A percentile compares a stretch with the other conserved stretches of the same genome.
Conservation (phyloP, 2,797 vertebrate species). For the Halcyon badia region DNA sequence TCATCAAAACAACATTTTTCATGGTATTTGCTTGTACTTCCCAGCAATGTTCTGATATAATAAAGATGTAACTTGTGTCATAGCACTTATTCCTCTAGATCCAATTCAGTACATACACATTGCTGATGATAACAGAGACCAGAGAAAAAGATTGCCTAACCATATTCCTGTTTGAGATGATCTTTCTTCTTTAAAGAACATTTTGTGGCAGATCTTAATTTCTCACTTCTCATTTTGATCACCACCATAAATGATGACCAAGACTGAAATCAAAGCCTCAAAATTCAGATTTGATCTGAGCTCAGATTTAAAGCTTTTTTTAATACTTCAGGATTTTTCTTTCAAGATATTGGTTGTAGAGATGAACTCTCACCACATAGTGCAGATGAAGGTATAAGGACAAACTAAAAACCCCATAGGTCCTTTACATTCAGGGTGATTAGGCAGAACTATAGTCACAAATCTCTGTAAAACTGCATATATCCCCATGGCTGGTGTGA, state of each 20-base stretch:
- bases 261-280: neutral
- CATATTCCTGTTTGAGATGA: neutral
- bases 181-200: neutral
- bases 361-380: neutral
- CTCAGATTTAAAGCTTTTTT: neutral
- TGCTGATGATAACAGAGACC: neutral
- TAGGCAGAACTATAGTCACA: neutral
- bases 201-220: neutral
- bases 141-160: neutral
- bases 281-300: neutral
- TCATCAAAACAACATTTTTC: constrained; percentile 26
- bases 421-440: neutral
- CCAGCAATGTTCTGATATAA: neutral
- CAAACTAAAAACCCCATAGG: neutral
- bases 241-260: neutral
- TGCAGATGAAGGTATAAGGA: neutral
- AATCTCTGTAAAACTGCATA: neutral
- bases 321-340: neutral
- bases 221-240: neutral
- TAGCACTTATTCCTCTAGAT: neutral
- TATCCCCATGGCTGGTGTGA: neutral
- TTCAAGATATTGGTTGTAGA: neutral
- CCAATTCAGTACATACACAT: neutral
- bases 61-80: neutral
- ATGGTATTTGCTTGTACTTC: neutral